These are phyloP conservation scores for Orbicella faveolata DNA, from an alignment of 64 coral and sea anemone species.

Conservation along the genomic window DNA sequence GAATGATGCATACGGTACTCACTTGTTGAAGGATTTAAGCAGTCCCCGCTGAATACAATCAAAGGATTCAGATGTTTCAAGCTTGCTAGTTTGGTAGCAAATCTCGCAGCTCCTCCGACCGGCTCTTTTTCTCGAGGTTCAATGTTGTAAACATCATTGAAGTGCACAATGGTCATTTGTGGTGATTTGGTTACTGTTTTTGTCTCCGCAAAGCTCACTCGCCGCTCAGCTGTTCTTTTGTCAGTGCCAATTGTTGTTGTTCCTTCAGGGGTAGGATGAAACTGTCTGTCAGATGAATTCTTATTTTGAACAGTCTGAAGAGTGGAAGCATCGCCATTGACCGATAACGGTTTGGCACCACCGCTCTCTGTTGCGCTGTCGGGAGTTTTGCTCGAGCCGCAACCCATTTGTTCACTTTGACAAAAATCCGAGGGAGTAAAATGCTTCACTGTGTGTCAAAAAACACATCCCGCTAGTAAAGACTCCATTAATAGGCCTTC, in stretches of 20 bases:
- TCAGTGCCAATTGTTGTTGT: background rate
- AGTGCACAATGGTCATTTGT: constrained; percentile 84
- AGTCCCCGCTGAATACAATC: constrained; percentile 91
- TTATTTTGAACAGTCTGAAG: background rate
- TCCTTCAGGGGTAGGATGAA: background rate
- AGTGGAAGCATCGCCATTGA: background rate
- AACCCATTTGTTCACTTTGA: constrained; percentile 10
- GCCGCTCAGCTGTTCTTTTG: background rate
- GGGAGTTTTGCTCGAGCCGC: constrained; percentile 6
- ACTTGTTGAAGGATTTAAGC: constrained; percentile 97
- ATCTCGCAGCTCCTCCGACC: constrained; percentile 93
- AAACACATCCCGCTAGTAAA: background rate
- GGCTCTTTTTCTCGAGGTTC: constrained; percentile 95
- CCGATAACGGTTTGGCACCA: background rate
- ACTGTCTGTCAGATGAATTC: background rate
- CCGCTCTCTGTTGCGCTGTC: background rate
- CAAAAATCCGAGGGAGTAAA: background rate
- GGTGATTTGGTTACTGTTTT: constrained; percentile 19
- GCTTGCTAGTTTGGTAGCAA: constrained; percentile 86
- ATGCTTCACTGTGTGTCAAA: background rate
- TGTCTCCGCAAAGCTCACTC: background rate
- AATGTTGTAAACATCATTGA: constrained; percentile 99
- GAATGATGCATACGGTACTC: constrained; percentile 35
- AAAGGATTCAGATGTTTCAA: constrained; percentile 82
- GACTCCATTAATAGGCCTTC: background rate